Evolutionary conservation across 2,888 invertebrate genomes (phyloP).

Genomic region (Hypomecis atomaria): DNA sequence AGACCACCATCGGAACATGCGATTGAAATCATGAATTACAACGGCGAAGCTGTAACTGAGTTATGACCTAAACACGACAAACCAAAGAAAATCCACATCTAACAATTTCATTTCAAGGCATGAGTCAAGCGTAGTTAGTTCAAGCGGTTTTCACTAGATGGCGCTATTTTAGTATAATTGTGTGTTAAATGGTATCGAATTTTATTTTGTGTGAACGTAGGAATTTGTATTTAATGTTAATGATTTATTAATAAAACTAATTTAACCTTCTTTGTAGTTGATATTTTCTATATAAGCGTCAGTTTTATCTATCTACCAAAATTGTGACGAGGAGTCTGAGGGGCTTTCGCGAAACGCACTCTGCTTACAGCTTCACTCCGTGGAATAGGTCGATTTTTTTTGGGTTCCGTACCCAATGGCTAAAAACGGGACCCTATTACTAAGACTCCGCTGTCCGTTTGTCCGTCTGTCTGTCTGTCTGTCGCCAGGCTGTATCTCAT

Average conservation of each 20-base stretch:
- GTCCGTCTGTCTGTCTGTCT: no score
- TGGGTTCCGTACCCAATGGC: no score
- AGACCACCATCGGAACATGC: conserved; percentile 78
- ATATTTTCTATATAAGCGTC: no score
- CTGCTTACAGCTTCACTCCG: no score
- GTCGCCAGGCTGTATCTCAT: no score
- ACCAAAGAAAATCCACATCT: background rate
- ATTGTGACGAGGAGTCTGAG: no score
- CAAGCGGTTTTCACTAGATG: conserved; percentile 53
- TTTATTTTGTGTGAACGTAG: conserved; percentile 43
- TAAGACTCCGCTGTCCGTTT: no score
- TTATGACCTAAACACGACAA: conserved; percentile 65
- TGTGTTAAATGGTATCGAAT: conserved; percentile 35
- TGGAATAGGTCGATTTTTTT: no score
- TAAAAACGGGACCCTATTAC: no score
- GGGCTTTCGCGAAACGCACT: no score
- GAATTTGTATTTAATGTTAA: conserved; percentile 32
- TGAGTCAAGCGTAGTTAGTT: conserved; percentile 37
- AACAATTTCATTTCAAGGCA: no score
- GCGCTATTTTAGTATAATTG: conserved; percentile 47
- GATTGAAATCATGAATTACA: conserved; percentile 71
- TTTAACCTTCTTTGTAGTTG: background rate
- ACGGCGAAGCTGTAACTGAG: conserved; percentile 81
- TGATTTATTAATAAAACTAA: conserved; percentile 36
- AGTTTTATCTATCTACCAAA: no score